A percentile compares a stretch with the other conserved stretches of the same genome.
Evolutionary conservation across 2,113 vertebrate species (phyloP).

Genomic region (Bolborhynchus lineola): DNA sequence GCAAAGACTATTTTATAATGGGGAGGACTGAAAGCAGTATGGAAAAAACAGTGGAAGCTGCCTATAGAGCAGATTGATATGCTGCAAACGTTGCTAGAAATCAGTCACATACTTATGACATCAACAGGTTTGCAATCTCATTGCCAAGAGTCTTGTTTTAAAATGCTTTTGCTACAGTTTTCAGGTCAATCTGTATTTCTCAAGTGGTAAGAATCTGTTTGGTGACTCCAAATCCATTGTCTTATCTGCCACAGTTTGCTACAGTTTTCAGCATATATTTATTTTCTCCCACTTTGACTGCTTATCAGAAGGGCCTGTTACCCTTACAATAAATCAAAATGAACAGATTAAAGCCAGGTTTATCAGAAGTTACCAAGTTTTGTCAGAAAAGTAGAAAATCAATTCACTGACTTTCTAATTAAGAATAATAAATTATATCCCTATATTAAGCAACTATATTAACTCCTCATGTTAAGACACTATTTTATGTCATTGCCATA

Average conservation of each 20-base stretch:
- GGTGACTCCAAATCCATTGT: neutral
- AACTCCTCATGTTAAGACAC: neutral
- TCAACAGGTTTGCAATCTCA: neutral
- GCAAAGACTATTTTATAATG: neutral
- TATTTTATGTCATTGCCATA: neutral
- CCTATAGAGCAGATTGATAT: neutral
- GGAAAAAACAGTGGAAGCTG: neutral
- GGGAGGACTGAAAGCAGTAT: neutral
- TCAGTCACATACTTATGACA: neutral
- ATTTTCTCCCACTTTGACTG: neutral
- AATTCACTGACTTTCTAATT: neutral
- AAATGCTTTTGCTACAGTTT: neutral
- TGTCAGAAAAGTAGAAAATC: neutral
- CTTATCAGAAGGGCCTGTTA: neutral
- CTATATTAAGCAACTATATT: neutral
- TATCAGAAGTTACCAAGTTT: neutral
- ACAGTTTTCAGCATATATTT: neutral
- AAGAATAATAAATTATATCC: neutral
- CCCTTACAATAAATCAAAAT: neutral
- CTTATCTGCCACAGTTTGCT: neutral
- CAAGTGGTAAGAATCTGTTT: neutral
- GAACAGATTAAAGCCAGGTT: neutral
- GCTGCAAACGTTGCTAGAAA: neutral
- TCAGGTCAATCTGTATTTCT: neutral
- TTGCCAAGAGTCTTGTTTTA: neutral